Conservation (phyloP, 64 coral and sea anemone species). For the Stichodactyla helianthus region DNA sequence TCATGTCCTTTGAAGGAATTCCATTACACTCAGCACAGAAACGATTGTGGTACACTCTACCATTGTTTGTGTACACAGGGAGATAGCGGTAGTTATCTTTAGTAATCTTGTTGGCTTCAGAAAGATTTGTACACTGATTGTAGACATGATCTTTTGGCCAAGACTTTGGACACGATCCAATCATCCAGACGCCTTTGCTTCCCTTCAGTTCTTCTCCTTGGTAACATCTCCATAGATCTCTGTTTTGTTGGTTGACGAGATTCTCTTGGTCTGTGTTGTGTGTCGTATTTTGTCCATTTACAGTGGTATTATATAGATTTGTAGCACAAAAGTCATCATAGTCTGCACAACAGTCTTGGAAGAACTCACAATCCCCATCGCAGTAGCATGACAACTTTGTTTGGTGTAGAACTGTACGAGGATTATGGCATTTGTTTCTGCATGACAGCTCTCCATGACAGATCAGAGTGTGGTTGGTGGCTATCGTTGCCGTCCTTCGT, state of each 20-base stretch:
- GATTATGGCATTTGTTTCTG: conserved; percentile 6
- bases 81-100: conserved; percentile 18
- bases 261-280: not conserved
- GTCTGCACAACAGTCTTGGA: not conserved
- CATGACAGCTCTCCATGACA: not conserved
- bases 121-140: not conserved
- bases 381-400: not conserved
- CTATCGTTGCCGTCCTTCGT: not conserved
- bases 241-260: not conserved
- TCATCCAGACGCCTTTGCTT: not conserved
- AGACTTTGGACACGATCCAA: conserved; percentile 5
- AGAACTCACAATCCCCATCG: conserved; percentile 1
- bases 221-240: not conserved
- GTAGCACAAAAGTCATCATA: not conserved
- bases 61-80: conserved; percentile 23
- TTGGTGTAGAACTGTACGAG: not conserved
- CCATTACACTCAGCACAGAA: conserved; percentile 29
- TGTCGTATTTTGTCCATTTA: not conserved
- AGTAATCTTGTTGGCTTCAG: not conserved
- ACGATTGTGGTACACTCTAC: conserved; percentile 16
- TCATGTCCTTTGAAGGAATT: not conserved
- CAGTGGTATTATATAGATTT: too few relatives aligned
- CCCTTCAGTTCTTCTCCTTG: not conserved
- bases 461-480: not conserved
- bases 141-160: conserved; percentile 9